Base-by-base conservation (phyloP, 2,113 vertebrate genomes). In the Psettodes erumei region DNA sequence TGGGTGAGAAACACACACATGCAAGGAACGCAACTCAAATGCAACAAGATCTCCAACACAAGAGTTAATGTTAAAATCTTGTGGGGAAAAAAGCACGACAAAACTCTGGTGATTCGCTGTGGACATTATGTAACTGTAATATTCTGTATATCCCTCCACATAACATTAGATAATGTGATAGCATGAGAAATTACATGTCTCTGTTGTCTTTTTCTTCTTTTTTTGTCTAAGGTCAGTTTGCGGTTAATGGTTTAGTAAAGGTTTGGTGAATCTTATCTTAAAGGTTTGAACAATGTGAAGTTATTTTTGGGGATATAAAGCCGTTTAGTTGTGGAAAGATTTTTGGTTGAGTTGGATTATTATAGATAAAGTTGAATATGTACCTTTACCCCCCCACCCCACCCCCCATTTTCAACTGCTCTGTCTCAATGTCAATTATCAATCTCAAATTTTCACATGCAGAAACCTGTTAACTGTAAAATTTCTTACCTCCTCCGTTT, bases 401-500 rank as follows among this genome's bases (percentile, higher is more conserved):
- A n/a, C n/a, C n/a, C n/a, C n/a, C n/a, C n/a, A n/a, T 5, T 23
- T 11, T 37, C 33, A 6, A 30, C 23, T 30, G 21, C 11, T 50
- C n/a, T 50, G 9, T 51, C 8, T 61, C n/a, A 28, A 2, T 32
- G 8, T 32, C 6, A 40, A n/a, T 5, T 8, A 23, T 15, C 51
- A 12, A 28, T 16, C 11, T 11, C 19, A 32, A 25, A 47, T 50
- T 25, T 60, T 42, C 5, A 33, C 5, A 8, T 7, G 8, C 23
- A 37, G 16, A 23, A 6, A n/a, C n/a, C 32, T 37, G 9, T 37
- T 15, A n/a, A n/a, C n/a, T n/a, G n/a, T 67, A 8, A 32, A n/a
- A 50, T 62, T 28, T 64, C 23, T 43, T 40, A 10, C 32, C 16
- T 25, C 19, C 8, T 93, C 59, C 83, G 12, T 84, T 95, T 77